A percentile compares a stretch with the other conserved stretches of the same genome.
Conservation (phyloP, 2,113 vertebrate genomes). For the Uria aalge region DNA sequence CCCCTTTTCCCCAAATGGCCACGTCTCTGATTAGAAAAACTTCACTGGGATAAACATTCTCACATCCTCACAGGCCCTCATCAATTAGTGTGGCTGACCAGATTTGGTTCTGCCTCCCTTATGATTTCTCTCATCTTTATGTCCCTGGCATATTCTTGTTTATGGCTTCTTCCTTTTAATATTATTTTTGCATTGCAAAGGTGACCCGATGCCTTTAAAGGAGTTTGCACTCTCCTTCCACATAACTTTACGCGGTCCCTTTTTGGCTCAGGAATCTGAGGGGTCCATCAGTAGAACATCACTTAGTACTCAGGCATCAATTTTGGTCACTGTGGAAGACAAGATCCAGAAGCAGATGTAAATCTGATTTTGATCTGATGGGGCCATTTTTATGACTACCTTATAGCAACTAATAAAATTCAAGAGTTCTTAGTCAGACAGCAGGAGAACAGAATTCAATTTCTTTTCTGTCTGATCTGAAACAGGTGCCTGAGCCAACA, state of each 20-base stretch:
- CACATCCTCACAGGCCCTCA: neutral
- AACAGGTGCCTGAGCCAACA: neutral
- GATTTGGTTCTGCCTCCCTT: neutral
- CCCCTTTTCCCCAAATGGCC: neutral
- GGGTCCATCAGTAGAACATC: neutral
- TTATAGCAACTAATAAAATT: neutral
- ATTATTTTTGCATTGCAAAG: neutral
- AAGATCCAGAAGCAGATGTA: neutral
- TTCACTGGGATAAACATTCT: neutral
- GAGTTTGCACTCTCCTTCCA: neutral
- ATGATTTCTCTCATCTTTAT: neutral
- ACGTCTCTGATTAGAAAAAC: no score
- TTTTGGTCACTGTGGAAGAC: neutral
- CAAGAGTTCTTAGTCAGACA: neutral
- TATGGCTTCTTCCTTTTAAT: neutral
- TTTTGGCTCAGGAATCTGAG: neutral
- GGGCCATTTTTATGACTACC: neutral
- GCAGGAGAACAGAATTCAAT: neutral
- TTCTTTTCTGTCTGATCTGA: neutral
- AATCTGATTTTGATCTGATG: neutral
- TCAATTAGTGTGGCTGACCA: rapidly evolving
- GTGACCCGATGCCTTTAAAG: neutral
- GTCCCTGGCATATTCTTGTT: neutral
- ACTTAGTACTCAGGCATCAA: neutral
- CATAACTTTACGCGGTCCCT: rapidly evolving